phyloP scores from a whole-genome alignment of 2,113 vertebrate genomes.

The Nicator chloris region DNA sequence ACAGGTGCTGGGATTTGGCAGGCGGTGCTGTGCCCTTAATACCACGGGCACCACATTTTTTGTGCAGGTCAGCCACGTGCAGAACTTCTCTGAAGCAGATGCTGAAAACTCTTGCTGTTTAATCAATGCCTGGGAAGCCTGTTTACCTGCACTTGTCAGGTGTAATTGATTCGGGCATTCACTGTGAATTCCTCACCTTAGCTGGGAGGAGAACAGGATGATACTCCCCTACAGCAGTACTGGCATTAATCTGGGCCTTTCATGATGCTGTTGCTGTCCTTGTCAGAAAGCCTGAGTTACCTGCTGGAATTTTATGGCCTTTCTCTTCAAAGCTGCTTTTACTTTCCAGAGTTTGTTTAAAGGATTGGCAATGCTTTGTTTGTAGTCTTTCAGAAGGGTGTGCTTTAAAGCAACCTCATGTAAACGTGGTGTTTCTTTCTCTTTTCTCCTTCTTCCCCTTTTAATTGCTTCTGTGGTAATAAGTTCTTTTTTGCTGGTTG shows the following conservation, averaged over 20 bases:
- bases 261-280: background rate
- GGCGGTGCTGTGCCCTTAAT: background rate
- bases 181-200: background rate
- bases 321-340: constrained; percentile 24
- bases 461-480: background rate
- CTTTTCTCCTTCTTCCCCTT: background rate
- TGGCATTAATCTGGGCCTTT: background rate
- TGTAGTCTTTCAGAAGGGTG: background rate
- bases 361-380: background rate
- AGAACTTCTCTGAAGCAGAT: background rate
- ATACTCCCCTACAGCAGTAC: background rate
- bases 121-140: background rate
- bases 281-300: background rate
- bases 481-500: background rate
- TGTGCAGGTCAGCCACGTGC: background rate
- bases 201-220: background rate
- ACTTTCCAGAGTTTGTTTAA: constrained; percentile 4
- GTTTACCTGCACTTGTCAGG: constrained; percentile 13
- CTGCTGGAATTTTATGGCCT: constrained; percentile 42
- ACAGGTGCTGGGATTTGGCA: background rate
- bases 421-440: background rate
- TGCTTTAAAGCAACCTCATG: background rate
- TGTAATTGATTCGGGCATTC: constrained; percentile 10
- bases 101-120: background rate
- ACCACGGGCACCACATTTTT: rapidly evolving